Evolutionary conservation across 2,113 vertebrate genomes (phyloP).

Genomic region (Spheniscus mendiculus): DNA sequence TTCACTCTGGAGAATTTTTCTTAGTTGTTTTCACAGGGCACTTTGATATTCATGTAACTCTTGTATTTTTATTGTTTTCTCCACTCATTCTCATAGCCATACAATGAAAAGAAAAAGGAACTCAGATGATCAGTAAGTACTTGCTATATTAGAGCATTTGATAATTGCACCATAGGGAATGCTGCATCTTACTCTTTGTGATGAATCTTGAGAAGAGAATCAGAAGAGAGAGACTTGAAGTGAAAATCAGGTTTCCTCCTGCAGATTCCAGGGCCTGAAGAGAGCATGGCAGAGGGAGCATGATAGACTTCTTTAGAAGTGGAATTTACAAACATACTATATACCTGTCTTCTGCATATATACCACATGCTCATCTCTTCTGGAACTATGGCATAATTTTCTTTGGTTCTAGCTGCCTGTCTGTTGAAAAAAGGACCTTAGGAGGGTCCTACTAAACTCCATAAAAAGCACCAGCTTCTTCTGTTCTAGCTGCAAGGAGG

Average conservation of each 20-base stretch:
- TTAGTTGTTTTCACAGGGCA: neutral
- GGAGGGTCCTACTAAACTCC: neutral
- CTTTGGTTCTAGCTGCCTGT: neutral
- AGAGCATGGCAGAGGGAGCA: neutral
- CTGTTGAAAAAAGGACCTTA: neutral
- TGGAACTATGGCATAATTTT: neutral
- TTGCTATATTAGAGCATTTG: neutral
- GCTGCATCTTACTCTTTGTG: neutral
- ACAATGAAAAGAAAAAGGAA: neutral
- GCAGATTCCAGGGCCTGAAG: neutral
- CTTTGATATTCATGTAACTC: neutral
- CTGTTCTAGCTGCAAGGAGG: neutral
- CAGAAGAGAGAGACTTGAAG: neutral
- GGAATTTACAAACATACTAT: neutral
- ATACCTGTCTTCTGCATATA: neutral
- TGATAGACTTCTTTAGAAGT: neutral
- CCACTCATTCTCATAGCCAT: neutral
- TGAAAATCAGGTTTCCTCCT: neutral
- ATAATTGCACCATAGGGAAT: neutral
- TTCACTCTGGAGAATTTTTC: neutral
- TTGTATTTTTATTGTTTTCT: neutral
- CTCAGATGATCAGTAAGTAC: neutral
- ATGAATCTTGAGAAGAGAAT: neutral
- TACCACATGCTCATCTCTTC: neutral
- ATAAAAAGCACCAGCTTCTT: neutral